Evolutionary conservation across 2,888 invertebrate genomes (phyloP).

Genomic region (Chironomus riparius): DNA sequence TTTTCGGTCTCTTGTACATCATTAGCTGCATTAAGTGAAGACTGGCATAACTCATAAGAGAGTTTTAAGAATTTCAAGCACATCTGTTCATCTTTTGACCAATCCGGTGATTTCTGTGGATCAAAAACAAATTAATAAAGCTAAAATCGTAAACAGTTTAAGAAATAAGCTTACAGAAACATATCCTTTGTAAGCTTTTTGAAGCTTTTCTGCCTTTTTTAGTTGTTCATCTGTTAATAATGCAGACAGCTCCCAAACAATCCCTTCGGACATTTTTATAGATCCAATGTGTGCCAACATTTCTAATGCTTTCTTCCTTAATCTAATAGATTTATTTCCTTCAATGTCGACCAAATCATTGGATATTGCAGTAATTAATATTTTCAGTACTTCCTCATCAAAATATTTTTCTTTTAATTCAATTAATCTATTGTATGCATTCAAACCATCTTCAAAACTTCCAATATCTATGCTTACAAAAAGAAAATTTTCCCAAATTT

Average conservation of each 20-base stretch:
- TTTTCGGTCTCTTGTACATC: constrained; percentile 45
- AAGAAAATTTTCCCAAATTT: constrained; percentile 90
- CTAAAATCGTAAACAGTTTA: too few species aligned
- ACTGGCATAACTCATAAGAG: constrained; percentile 53
- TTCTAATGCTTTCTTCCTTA: constrained; percentile 37
- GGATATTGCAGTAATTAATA: constrained; percentile 61
- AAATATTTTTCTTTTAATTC: constrained; percentile 75
- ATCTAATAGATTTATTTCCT: constrained; percentile 43
- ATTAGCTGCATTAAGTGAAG: constrained; percentile 46
- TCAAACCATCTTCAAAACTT: constrained; percentile 75
- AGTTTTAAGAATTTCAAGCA: background rate
- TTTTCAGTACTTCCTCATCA: constrained; percentile 64
- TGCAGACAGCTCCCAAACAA: constrained; percentile 76
- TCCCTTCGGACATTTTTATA: constrained; percentile 54
- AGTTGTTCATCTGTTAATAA: constrained; percentile 53
- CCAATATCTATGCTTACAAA: constrained; percentile 78
- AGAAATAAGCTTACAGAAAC: constrained; percentile 36
- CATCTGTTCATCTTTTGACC: constrained; percentile 43
- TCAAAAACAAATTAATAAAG: constrained; percentile 35
- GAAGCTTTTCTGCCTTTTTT: constrained; percentile 59
- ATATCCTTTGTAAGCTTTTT: constrained; percentile 65
- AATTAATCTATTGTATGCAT: constrained; percentile 73
- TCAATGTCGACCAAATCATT: constrained; percentile 55
- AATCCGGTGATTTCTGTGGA: constrained; percentile 50
- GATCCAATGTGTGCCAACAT: constrained; percentile 40